Evolutionary conservation across 2,888 invertebrate species (phyloP), one percentile per base, ranked within the genome.

Genomic region (Pachymerium ferrugineum): DNA sequence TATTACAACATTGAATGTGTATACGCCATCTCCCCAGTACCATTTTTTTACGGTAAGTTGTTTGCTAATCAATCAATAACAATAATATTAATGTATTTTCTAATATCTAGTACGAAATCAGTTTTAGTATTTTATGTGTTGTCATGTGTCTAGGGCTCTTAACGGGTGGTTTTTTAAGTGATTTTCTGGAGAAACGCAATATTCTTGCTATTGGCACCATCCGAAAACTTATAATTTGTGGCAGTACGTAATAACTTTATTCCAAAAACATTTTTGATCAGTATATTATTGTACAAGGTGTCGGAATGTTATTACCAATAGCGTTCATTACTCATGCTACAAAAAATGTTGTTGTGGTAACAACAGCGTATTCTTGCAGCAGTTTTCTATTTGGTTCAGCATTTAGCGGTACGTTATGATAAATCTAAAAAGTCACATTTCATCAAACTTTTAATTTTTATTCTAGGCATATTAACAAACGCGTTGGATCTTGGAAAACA

Each of bases 351-450:
- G 25, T 62, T 25, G 10, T 62, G n/a, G 28, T 22, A 25, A 62
- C 62, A 0, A 10, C 62, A 3, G 62, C 25, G 28, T 25, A 62
- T 62, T 62, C 62, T 14, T 22, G 62, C n/a, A n/a, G 62, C 62
- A 62, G 62, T 28, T 62, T 62, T 62, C n/a, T 62, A 25, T 62
- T 62, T 28, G 62, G 62, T n/a, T 62, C 25, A 10, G 62, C 62
- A 25, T 12, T 62, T 62, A 28, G 62, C 28, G 62, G 62, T 54
- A 54, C 6, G 2, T 10, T 25, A n/a, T 12, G 2, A 25, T 1
- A 1, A 62, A 25, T 62, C 4, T n/a, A 8, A 4, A 0, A 28
- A 14, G 22, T 28, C 3, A 25, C 1, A 10, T 3, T 8, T 47
- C 4, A 47, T 25, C 8, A 62, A 62, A 62, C 14, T 4, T 28